Conservation (phyloP, 2,797 vertebrate genomes). For the Anolis apletophallus region DNA sequence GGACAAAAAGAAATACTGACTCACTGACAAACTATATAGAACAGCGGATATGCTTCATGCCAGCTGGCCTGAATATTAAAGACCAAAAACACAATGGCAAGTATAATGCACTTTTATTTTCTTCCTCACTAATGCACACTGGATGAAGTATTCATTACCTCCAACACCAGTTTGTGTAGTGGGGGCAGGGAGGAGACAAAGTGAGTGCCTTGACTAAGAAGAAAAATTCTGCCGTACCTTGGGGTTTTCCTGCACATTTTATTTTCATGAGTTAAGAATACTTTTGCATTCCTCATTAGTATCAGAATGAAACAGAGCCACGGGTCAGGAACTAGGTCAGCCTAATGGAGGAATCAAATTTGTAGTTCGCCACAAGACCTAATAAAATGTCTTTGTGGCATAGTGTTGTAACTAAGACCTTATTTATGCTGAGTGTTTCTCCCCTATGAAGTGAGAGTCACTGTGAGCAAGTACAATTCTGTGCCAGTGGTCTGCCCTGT, state of each 20-base stretch:
- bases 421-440: slow-evolving; percentile 39
- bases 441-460: background rate
- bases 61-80: background rate
- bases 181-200: background rate
- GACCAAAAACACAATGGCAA: background rate
- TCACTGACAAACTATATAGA: background rate
- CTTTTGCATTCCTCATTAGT: slow-evolving; percentile 52
- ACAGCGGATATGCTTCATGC: accelerated
- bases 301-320: slow-evolving; percentile 51
- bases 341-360: slow-evolving; percentile 50
- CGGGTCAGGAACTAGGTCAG: slow-evolving; percentile 30
- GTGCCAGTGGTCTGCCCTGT: background rate
- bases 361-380: slow-evolving; percentile 3
- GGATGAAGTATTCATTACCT: background rate
- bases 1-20: background rate
- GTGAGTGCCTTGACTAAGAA: slow-evolving; percentile 14
- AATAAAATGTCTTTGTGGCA: slow-evolving; percentile 25
- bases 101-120: background rate
- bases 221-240: slow-evolving; percentile 24
- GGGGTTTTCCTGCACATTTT: slow-evolving; percentile 41
- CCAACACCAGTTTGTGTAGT: slow-evolving; percentile 3
- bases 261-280: slow-evolving; percentile 52
- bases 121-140: background rate
- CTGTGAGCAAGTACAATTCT: background rate
- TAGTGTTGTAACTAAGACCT: slow-evolving; percentile 7